Conservation (phyloP, 2,797 vertebrate species). For the Sebastes itinus region DNA sequence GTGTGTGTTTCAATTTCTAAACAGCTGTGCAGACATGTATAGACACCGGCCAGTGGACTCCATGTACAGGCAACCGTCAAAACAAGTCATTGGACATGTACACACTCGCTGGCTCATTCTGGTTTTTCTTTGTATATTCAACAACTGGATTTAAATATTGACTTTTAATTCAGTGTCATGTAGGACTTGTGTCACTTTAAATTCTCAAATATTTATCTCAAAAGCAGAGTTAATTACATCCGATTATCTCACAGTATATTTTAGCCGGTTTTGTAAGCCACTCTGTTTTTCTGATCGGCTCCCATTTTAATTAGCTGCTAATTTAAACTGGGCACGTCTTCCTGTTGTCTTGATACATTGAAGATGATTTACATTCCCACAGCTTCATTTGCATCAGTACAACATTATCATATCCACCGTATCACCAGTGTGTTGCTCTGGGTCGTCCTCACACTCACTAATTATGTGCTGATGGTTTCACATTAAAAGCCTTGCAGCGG, state of each 20-base stretch:
- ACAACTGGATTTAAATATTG: neutral
- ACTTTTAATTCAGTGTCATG: neutral
- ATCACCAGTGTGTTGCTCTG: neutral
- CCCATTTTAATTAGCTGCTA: neutral
- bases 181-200: neutral
- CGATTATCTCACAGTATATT: neutral
- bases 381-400: neutral
- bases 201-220: neutral
- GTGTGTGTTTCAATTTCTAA: constrained; percentile 4
- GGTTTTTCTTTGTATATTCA: neutral
- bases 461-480: neutral
- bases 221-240: neutral
- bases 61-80: neutral
- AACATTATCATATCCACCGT: neutral
- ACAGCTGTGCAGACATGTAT: constrained; percentile 22
- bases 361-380: neutral
- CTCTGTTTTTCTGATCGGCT: neutral
- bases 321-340: neutral
- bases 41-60: neutral
- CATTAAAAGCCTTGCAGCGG: neutral
- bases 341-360: neutral
- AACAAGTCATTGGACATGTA: neutral
- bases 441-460: neutral
- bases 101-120: too few species aligned
- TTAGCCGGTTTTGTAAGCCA: neutral